A percentile compares a stretch with the other conserved stretches of the same genome.
Conservation (phyloP, 2,888 invertebrate species). For the Tenodera sinensis region DNA sequence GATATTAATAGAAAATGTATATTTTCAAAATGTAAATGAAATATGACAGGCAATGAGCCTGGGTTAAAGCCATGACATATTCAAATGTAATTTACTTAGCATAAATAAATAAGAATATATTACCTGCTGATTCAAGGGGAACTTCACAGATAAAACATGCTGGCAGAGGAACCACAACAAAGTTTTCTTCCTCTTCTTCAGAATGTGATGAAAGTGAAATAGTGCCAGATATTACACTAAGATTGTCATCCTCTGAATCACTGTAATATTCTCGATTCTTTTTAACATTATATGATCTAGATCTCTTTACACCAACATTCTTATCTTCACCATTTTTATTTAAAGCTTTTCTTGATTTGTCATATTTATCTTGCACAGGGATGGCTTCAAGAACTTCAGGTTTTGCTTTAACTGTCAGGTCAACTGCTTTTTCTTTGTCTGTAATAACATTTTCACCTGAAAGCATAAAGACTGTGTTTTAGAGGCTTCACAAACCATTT, state of each 20-base stretch:
- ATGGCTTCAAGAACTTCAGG: background rate
- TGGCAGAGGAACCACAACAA: conserved; percentile 41
- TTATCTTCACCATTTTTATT: background rate
- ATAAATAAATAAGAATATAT: no score
- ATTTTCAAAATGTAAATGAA: no score
- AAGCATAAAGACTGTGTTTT: background rate
- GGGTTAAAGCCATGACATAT: no score
- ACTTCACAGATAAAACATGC: conserved; percentile 29
- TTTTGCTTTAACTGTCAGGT: conserved; percentile 15
- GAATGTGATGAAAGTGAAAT: conserved; percentile 36
- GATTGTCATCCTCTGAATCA: conserved; percentile 42
- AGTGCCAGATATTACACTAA: conserved; percentile 40
- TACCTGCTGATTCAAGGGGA: conserved; percentile 4
- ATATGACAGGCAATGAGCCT: no score
- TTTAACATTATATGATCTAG: background rate
- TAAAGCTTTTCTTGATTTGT: background rate
- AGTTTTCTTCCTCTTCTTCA: conserved; percentile 39
- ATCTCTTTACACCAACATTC: background rate
- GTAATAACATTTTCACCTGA: background rate
- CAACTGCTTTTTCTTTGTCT: conserved; percentile 7
- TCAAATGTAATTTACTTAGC: no score
- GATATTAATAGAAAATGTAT: no score
- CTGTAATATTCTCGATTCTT: conserved; percentile 31
- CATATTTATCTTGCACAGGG: background rate
- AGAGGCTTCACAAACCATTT: background rate